Percentiles rank a stretch among this genome's conserved stretches.
Evolutionary conservation across 2,113 vertebrate species (phyloP).

Genomic region (Parus major): DNA sequence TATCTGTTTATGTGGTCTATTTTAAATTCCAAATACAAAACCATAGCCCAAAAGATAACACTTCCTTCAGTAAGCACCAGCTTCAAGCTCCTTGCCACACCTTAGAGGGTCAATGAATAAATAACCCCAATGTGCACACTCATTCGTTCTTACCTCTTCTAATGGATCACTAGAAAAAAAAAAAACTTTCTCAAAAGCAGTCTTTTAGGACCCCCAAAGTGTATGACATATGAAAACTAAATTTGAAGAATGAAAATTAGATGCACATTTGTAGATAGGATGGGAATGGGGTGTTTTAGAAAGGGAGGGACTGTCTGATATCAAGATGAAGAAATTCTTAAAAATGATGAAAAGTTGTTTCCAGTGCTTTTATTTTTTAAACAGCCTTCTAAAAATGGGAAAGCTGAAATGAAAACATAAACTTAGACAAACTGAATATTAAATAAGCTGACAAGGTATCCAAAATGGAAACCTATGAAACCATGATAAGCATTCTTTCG

Average conservation of each 20-base stretch:
- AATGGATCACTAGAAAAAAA: slow-evolving; percentile 29
- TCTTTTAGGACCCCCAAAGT: slow-evolving; percentile 3
- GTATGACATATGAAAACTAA: slow-evolving; percentile 27
- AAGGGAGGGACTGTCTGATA: background rate
- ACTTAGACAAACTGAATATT: slow-evolving; percentile 42
- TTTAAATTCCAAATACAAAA: slow-evolving; percentile 11
- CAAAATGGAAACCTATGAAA: background rate
- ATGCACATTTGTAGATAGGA: background rate
- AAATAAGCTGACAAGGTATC: slow-evolving; percentile 22
- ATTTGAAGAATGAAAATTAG: background rate
- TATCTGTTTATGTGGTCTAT: background rate
- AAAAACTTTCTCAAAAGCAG: slow-evolving; percentile 37
- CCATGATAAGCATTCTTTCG: background rate
- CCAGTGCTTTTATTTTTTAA: slow-evolving; percentile 38
- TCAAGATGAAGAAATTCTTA: background rate
- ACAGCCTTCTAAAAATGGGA: slow-evolving; percentile 48
- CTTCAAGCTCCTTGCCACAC: slow-evolving; percentile 29
- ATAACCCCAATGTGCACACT: background rate
- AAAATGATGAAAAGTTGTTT: slow-evolving; percentile 27
- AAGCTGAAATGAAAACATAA: slow-evolving; percentile 46
- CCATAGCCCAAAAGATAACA: background rate
- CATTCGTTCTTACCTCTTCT: slow-evolving; percentile 31
- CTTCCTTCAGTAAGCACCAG: background rate
- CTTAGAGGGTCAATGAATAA: slow-evolving; percentile 47
- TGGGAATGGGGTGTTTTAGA: background rate